Conservation (phyloP, 2,888 invertebrate genomes). For the Amiota mariae region DNA sequence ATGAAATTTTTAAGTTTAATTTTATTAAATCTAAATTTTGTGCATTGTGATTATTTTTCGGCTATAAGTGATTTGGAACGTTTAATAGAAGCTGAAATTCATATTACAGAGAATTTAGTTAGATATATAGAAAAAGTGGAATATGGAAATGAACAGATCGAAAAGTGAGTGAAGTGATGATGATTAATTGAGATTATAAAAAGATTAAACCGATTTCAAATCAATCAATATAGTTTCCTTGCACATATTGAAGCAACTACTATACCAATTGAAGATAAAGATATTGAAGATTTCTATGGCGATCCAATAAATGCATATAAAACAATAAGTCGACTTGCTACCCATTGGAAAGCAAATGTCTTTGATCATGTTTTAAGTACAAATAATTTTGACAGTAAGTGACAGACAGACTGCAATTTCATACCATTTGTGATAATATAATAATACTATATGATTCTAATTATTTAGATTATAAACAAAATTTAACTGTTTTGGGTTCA, state of each 20-base stretch:
- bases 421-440: background rate
- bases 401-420: background rate
- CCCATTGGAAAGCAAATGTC: constrained; percentile 54
- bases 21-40: background rate
- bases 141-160: constrained; percentile 31
- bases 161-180: constrained; percentile 35
- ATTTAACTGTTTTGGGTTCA: background rate
- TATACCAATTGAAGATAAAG: constrained; percentile 8
- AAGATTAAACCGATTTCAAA: no score
- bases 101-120: constrained; percentile 42
- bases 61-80: constrained; percentile 25
- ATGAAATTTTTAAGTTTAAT: background rate
- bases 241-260: constrained; percentile 32
- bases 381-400: constrained; percentile 30
- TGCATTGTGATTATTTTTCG: constrained; percentile 31
- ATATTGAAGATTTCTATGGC: constrained; percentile 42
- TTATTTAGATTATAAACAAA: constrained; percentile 12
- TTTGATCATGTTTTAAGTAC: constrained; percentile 39
- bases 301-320: constrained; percentile 56
- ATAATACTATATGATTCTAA: background rate
- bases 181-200: background rate
- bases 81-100: constrained; percentile 43
- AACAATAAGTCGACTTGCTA: constrained; percentile 52
- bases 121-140: constrained; percentile 39
- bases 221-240: constrained; percentile 36